Evolutionary conservation across 2,113 vertebrate species (phyloP).

Genomic region (Pongo pygmaeus): DNA sequence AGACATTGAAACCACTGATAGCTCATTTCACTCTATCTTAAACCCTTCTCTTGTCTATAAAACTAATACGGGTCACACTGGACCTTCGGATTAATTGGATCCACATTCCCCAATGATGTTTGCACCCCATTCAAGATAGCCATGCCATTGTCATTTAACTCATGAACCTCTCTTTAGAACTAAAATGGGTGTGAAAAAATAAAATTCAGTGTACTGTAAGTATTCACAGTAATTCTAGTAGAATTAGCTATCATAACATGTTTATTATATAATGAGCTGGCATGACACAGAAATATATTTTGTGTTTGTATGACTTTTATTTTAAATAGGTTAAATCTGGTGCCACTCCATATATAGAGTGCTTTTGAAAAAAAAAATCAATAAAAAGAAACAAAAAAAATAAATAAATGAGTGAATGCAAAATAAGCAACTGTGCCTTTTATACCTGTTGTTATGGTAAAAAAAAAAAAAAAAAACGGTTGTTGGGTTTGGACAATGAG

Average conservation of each 20-base stretch:
- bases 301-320: conserved; percentile 87
- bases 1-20: conserved; percentile 88
- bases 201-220: conserved; percentile 84
- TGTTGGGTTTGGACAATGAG: conserved; percentile 91
- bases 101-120: conserved; percentile 78
- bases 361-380: conserved; percentile 91
- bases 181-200: conserved; percentile 83
- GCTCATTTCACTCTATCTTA: conserved; percentile 88
- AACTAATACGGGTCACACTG: conserved; percentile 79
- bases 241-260: conserved; percentile 87
- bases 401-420: conserved; percentile 95
- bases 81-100: conserved; percentile 80
- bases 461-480: conserved; percentile 84
- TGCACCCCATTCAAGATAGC: conserved; percentile 77
- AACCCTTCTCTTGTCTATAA: conserved; percentile 79
- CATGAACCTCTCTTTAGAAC: conserved; percentile 83
- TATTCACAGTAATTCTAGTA: conserved; percentile 85
- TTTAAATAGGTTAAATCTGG: conserved; percentile 88
- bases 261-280: conserved; percentile 88
- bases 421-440: conserved; percentile 99
- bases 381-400: conserved; percentile 79
- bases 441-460: conserved; percentile 97
- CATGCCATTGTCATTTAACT: conserved; percentile 80
- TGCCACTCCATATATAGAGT: conserved; percentile 97
- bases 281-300: conserved; percentile 89